phyloP scores from a whole-genome alignment of 2,888 invertebrate species.

The Morpho deidamia region DNA sequence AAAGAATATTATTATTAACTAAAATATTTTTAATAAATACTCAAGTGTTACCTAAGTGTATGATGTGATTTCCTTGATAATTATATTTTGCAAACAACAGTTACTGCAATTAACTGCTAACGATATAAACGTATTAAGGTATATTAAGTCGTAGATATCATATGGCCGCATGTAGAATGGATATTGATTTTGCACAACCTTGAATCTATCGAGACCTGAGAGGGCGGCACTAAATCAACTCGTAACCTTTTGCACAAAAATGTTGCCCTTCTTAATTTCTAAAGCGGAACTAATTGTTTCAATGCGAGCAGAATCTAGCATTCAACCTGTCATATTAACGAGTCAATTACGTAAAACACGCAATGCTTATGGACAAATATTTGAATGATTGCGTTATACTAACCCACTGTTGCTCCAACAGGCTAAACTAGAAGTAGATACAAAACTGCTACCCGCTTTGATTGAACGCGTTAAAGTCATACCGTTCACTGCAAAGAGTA shows the following conservation, averaged over 20 bases:
- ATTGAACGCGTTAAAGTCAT: slow-evolving; percentile 44
- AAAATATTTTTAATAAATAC: no score
- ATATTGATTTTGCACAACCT: slow-evolving; percentile 62
- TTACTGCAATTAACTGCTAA: no score
- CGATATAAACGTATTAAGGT: background rate
- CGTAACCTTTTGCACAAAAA: slow-evolving; percentile 44
- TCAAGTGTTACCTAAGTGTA: no score
- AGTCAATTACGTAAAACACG: slow-evolving; percentile 57
- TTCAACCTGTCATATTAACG: slow-evolving; percentile 53
- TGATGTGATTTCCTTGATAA: no score
- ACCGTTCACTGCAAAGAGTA: slow-evolving; percentile 43
- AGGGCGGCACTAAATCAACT: slow-evolving; percentile 40
- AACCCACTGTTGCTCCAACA: slow-evolving; percentile 42
- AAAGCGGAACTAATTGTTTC: slow-evolving; percentile 61
- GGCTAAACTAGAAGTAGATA: slow-evolving; percentile 42
- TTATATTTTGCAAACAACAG: no score
- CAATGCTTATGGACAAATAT: slow-evolving; percentile 44
- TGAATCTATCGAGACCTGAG: slow-evolving; percentile 57
- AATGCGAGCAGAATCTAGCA: slow-evolving; percentile 42
- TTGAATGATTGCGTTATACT: slow-evolving; percentile 47
- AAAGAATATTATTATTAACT: no score
- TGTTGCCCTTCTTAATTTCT: slow-evolving; percentile 58
- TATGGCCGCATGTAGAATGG: slow-evolving; percentile 41
- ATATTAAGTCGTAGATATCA: slow-evolving; percentile 30
- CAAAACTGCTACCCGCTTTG: slow-evolving; percentile 39